Base-by-base conservation (phyloP, 2,888 invertebrate genomes). In the Seladonia tumulorum region DNA sequence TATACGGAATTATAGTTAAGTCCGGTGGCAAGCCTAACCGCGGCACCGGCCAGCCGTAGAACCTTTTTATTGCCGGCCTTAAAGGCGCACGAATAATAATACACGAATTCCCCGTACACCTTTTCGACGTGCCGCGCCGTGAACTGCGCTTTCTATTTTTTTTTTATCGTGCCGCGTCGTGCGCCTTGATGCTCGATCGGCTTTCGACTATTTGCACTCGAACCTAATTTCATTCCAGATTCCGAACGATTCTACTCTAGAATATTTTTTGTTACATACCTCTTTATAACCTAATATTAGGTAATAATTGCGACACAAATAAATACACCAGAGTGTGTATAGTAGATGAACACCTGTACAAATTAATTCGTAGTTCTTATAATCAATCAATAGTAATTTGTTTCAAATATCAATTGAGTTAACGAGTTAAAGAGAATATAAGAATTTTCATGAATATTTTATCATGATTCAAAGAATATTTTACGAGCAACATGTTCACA, bases 1-100 rank as follows among this genome's bases (percentile, higher is more conserved):
- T 93, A 89, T 91, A 91, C 84, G 90, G 92, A 68, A 87, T 90
- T 89, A 89, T 90, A 87, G 87, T 87, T 83, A 77, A 84, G 83
- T 83, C 82, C 76, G 83, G 22, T 68, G 81, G 88, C 76, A 77
- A 35, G 49, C 22, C 29, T 57, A 83, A 81, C 80, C 76, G 87
- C 85, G 89, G 89, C 89, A 39, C 35, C 35, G 90, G 87, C 90
- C 87, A 87, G 81, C 82, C 83, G 86, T 85, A 76, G 79, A 78
- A 85, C 74, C 87, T 90, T 91, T 91, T 92, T 92, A 90, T 88
- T 77, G 80, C 82, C 82, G 79, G 29, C 92, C 90, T 92, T 92
- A 93, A 93, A 93, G 90, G 91, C 82, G 89, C 89, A 87, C 53
- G 83, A 87, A 90, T 92, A 93, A 91, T 91, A 91, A 92, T 90